These are phyloP conservation scores for Bombus ignitus DNA, from an alignment of 1,140 invertebrate genomes.

Conservation along the genomic window DNA sequence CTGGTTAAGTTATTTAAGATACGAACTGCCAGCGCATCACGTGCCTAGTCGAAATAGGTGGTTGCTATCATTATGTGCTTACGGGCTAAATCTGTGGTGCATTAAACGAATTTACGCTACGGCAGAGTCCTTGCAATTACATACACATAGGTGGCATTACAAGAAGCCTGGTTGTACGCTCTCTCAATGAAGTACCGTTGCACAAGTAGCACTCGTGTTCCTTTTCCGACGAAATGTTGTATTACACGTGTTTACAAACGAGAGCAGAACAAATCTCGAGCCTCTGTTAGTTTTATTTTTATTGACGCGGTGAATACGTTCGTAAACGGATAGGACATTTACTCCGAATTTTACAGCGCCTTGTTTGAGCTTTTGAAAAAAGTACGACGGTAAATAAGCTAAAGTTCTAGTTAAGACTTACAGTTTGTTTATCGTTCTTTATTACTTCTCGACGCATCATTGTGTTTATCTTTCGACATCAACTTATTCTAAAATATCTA, in stretches of 20 bases:
- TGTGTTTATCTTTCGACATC: background rate
- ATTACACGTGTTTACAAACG: constrained; percentile 33
- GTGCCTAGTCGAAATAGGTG: constrained; percentile 26
- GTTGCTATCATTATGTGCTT: constrained; percentile 44
- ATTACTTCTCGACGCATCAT: background rate
- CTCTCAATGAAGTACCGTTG: constrained; percentile 36
- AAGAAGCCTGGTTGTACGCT: constrained; percentile 29
- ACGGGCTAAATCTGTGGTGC: constrained; percentile 37
- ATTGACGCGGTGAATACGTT: constrained; percentile 14
- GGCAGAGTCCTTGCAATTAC: constrained; percentile 48
- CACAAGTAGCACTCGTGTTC: constrained; percentile 13
- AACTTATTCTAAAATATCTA: too few species aligned
- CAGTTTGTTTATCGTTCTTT: background rate
- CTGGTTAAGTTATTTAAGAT: constrained; percentile 23
- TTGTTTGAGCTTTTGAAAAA: background rate
- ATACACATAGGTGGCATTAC: constrained; percentile 33
- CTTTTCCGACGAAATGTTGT: constrained; percentile 42
- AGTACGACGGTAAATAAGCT: background rate
- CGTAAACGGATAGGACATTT: background rate
- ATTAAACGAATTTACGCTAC: constrained; percentile 51
- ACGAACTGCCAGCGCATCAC: background rate
- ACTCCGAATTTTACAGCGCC: background rate
- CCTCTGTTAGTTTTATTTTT: constrained; percentile 28
- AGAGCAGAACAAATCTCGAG: constrained; percentile 25
- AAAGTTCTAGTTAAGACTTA: background rate